phyloP scores from a whole-genome alignment of 1,140 invertebrate species.

The Leptestheria dahalacensis region DNA sequence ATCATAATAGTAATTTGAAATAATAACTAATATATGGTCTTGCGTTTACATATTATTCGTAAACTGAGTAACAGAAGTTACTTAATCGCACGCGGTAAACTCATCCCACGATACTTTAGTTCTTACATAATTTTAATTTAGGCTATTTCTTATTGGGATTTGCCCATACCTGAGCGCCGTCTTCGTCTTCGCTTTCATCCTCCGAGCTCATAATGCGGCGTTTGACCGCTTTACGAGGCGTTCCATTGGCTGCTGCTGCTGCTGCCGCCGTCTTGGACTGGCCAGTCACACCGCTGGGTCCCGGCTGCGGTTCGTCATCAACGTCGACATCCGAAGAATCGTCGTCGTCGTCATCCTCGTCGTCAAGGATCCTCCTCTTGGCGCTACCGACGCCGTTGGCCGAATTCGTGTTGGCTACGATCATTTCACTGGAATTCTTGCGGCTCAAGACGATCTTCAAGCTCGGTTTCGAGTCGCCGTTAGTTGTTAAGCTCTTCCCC shows the following conservation, averaged over 20 bases:
- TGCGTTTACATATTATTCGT: too few species aligned
- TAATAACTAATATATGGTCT: too few species aligned
- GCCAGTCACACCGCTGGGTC: constrained; percentile 28
- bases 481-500: background rate
- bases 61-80: too few species aligned
- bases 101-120: too few species aligned
- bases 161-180: constrained; percentile 29
- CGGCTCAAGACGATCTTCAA: background rate
- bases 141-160: constrained; percentile 2
- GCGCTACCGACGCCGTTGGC: background rate
- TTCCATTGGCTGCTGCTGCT: background rate
- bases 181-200: constrained; percentile 23
- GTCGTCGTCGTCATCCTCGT: background rate
- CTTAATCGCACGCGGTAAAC: too few species aligned
- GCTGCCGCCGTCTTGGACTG: too few species aligned
- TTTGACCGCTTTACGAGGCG: background rate
- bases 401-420: background rate
- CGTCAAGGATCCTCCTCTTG: constrained; percentile 3
- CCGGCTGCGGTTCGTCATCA: constrained; percentile 20
- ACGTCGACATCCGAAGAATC: constrained; percentile 12
- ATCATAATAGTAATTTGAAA: too few species aligned
- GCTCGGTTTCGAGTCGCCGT: background rate
- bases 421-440: background rate
- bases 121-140: too few species aligned
- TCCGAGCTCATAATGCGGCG: constrained; percentile 3